phyloP scores from a whole-genome alignment of 2,113 vertebrate species.

The Pelobates fuscus region DNA sequence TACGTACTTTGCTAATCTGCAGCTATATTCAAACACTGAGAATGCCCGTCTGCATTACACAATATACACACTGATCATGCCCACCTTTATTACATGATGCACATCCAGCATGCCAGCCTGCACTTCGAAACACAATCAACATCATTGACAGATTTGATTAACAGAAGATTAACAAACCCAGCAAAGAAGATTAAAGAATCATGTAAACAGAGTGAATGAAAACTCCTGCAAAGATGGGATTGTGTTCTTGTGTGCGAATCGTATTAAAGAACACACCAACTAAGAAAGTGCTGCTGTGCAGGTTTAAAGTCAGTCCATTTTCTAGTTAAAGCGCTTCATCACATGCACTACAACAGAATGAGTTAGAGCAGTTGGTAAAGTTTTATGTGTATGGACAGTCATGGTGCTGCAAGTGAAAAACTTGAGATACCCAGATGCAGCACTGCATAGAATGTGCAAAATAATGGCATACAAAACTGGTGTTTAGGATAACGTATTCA shows the following conservation, averaged over 20 bases:
- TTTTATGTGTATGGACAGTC: constrained; percentile 21
- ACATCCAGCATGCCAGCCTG: not conserved
- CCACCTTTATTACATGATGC: not conserved
- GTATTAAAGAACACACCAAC: not conserved
- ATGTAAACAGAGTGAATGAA: not conserved
- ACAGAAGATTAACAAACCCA: not conserved
- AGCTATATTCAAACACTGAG: not conserved
- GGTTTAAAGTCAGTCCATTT: too few relatives aligned
- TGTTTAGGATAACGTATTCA: too few relatives aligned
- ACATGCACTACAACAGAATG: constrained; percentile 23
- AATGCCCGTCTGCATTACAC: not conserved
- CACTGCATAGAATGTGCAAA: too few relatives aligned
- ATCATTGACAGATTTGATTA: not conserved
- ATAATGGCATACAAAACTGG: too few relatives aligned
- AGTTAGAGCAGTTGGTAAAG: constrained; percentile 22
- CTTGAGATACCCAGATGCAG: not conserved
- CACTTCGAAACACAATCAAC: not conserved
- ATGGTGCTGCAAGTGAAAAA: not conserved
- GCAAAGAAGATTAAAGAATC: not conserved
- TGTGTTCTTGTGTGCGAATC: not conserved
- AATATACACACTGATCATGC: not conserved
- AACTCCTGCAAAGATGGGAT: too few relatives aligned
- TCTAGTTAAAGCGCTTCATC: not conserved
- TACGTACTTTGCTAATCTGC: not conserved
- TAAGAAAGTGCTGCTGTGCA: too few relatives aligned